Evolutionary conservation across 2,797 vertebrate genomes (phyloP).

Genomic region (Bufotes viridis): DNA sequence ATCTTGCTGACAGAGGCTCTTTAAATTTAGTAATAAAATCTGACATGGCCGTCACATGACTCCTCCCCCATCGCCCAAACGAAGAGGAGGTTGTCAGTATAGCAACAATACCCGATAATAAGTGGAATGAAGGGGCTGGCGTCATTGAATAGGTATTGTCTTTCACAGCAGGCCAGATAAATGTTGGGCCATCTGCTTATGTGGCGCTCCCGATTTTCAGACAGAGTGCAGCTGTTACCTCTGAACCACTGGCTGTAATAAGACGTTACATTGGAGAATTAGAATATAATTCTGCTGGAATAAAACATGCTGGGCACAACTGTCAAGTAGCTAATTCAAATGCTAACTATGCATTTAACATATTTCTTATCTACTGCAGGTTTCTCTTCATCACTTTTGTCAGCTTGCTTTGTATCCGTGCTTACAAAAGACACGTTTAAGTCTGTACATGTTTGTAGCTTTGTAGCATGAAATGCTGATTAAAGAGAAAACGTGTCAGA

Average conservation of each 20-base stretch:
- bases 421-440: slow-evolving; percentile 46
- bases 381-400: slow-evolving; percentile 5
- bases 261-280: background rate
- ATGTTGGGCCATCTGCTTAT: too few species aligned
- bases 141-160: too few species aligned
- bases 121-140: too few species aligned
- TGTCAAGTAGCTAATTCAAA: slow-evolving; percentile 1
- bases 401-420: slow-evolving; percentile 6
- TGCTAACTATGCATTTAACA: slow-evolving; percentile 11
- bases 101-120: too few species aligned
- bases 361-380: slow-evolving; percentile 2
- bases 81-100: too few species aligned
- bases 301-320: slow-evolving; percentile 3
- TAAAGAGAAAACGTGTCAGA: slow-evolving; percentile 49
- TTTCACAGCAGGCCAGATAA: too few species aligned
- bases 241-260: background rate
- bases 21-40: too few species aligned
- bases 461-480: slow-evolving; percentile 38
- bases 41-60: too few species aligned
- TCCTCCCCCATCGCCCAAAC: too few species aligned
- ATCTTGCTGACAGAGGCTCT: too few species aligned
- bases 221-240: too few species aligned
- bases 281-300: background rate
- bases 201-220: too few species aligned
- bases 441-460: slow-evolving; percentile 28